Evolutionary conservation across 2,113 vertebrate genomes (phyloP), one percentile per base, ranked within the genome.

Genomic region (Stigmatopora argus): DNA sequence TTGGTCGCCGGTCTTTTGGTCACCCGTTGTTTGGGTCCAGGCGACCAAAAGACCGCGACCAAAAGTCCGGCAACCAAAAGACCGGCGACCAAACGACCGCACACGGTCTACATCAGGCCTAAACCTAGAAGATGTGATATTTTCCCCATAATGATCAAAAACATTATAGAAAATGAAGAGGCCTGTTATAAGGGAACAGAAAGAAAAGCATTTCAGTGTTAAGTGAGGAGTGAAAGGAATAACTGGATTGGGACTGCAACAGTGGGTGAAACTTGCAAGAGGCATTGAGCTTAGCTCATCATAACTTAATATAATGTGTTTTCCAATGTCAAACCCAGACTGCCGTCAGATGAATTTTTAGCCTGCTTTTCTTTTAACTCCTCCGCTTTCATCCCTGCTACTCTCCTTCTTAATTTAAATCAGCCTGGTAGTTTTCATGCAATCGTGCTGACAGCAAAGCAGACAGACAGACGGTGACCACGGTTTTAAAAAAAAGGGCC

Each of bases 391-490:
- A 45, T 45, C 41, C 41, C 19, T 45, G 19, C 41, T 23, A 23
- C 14, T 8, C 5, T 61, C 18, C 35, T 21, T 14, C 12, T 61
- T 45, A 45, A 61, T 12, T 23, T 45, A 45, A 23, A 23, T 61
- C 19, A 23, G 59, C 38, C 41, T 61, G 59, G 41, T 61, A 61
- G n/a, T 61, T 61, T 61, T 45, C 12, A 61, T 61, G 59, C 38
- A 61, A 45, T 61, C 38, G 45, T 15, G 13, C 41, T 61, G 59
- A 61, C n/a, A 23, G 58, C 38, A 44, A 23, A 61, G 38, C n/a
- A 61, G 59, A 44, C 35, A 60, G 58, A 60, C 35, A 44, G 31
- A 38, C 35, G 15, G 56, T 31, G 23, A 38, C 9, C 17, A 18
- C 34, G 19, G 38, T n/a, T 21, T n/a, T 21, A 44, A 44, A 41